Base-by-base conservation (phyloP, 2,888 invertebrate genomes). In the Stenolophus ochropezus region DNA sequence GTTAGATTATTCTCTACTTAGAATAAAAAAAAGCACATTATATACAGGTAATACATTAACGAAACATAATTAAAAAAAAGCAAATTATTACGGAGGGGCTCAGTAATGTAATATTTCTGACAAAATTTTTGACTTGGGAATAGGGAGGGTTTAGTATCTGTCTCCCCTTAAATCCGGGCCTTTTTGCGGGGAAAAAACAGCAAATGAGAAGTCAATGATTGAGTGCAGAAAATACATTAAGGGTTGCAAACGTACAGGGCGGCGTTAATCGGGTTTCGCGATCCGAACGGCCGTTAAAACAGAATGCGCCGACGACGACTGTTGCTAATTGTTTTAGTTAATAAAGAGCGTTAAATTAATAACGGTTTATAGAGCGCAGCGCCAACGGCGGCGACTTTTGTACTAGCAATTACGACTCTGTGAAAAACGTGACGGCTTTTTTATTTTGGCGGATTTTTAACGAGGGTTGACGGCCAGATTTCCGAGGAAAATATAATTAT, bases 311-410 rank as follows among this genome's bases (percentile, higher is more conserved):
- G 18, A 3, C 69, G 14, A 61, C 61, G 61, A 69, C 42, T 69
- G 69, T 69, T 69, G 69, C 47, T 73, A 73, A 73, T 73, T 73
- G 73, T 73, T 73, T 73, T 51, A 73, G 73, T 73, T 73, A 73
- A 73, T 73, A 73, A 73, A 51, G 73, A 73, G 73, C 73, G 73
- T 51, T 73, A 73, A 73, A 73, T 73, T 73, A 73, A 73, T 73
- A 73, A 73, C 73, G 73, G 42, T 73, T 73, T 73, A 51, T 51
- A 73, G 73, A 69, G n/a, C 42, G 69, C 69, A 6, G 25, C 6
- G 25, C 23, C 23, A 23, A 21, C 61, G n/a, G 11, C 16, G 25
- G 23, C 23, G 73, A 49, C 73, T 73, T 47, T 73, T 73, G 73
- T 73, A 49, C 14, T 25, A 23, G 73, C 51, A 73, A 73, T 73